phyloP scores from a whole-genome alignment of 2,888 invertebrate species.

The Drosophila melanosoma region DNA sequence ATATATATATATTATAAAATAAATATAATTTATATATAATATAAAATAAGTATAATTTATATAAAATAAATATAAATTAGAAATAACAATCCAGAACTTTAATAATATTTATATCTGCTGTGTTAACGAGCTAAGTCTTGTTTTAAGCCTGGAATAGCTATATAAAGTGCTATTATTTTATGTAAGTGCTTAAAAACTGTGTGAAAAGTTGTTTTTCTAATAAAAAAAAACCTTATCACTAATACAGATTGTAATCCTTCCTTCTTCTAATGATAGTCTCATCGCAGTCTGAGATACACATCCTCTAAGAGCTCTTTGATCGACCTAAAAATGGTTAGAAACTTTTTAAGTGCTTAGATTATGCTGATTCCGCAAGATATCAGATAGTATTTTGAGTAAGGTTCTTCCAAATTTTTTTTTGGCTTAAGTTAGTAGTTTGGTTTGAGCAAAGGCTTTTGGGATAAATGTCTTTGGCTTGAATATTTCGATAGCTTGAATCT shows the following conservation, averaged over 20 bases:
- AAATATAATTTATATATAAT: too few relatives aligned
- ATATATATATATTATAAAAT: too few relatives aligned
- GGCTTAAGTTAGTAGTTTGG: neutral
- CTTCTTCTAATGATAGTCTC: neutral
- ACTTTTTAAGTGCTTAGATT: neutral
- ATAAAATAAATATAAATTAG: too few relatives aligned
- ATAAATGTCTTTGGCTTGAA: neutral
- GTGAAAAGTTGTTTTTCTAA: neutral
- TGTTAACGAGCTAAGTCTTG: fast-evolving
- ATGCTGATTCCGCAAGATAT: neutral
- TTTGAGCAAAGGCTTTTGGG: neutral
- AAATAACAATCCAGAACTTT: too few relatives aligned
- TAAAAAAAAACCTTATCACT: neutral
- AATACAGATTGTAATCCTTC: neutral
- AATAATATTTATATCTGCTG: too few relatives aligned
- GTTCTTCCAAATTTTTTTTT: neutral
- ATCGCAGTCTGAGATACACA: neutral
- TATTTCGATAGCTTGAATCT: neutral
- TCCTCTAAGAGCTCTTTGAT: neutral
- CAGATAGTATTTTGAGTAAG: neutral
- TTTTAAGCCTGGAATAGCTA: neutral
- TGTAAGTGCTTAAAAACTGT: neutral
- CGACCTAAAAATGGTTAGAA: neutral
- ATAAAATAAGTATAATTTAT: too few relatives aligned
- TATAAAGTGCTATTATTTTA: neutral